These are phyloP conservation scores for Trinectes maculatus DNA, from an alignment of 2,113 vertebrate genomes.

Conservation along the genomic window DNA sequence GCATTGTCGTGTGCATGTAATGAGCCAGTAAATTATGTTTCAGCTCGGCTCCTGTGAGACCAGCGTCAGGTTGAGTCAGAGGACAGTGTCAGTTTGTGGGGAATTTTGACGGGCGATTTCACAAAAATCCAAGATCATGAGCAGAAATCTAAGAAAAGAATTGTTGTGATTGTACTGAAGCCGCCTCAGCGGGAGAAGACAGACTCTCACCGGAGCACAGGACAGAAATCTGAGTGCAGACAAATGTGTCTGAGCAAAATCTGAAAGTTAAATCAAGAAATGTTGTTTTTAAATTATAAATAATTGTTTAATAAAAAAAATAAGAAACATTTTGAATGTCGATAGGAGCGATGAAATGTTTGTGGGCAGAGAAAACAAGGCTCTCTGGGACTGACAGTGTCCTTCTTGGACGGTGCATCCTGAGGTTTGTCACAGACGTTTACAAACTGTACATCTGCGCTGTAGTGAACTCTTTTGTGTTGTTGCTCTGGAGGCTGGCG, in stretches of 20 bases:
- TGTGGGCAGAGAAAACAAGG: neutral
- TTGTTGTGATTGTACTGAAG: too few relatives aligned
- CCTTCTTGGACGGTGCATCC: too few relatives aligned
- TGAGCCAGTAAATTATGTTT: slow-evolving; percentile 50
- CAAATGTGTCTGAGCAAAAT: too few relatives aligned
- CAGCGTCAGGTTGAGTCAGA: slow-evolving; percentile 15
- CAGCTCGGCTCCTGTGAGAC: slow-evolving; percentile 32
- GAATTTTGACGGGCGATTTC: too few relatives aligned
- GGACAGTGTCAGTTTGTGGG: slow-evolving; percentile 7
- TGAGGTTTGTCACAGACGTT: neutral
- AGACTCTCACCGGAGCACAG: too few relatives aligned
- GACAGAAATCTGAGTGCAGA: too few relatives aligned
- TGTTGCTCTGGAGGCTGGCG: slow-evolving; percentile 9
- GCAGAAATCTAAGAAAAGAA: neutral
- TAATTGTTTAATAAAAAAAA: neutral
- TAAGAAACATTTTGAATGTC: too few relatives aligned
- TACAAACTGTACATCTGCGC: slow-evolving; percentile 19
- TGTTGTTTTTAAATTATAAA: neutral
- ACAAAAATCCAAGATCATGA: neutral
- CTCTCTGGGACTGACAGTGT: too few relatives aligned
- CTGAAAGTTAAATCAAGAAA: neutral
- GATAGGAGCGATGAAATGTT: too few relatives aligned
- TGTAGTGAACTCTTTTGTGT: slow-evolving; percentile 1
- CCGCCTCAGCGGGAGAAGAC: too few relatives aligned
- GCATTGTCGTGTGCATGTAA: slow-evolving; percentile 38